phyloP scores from a whole-genome alignment of 1,140 invertebrate genomes.

The Drosophila pectinifera region DNA sequence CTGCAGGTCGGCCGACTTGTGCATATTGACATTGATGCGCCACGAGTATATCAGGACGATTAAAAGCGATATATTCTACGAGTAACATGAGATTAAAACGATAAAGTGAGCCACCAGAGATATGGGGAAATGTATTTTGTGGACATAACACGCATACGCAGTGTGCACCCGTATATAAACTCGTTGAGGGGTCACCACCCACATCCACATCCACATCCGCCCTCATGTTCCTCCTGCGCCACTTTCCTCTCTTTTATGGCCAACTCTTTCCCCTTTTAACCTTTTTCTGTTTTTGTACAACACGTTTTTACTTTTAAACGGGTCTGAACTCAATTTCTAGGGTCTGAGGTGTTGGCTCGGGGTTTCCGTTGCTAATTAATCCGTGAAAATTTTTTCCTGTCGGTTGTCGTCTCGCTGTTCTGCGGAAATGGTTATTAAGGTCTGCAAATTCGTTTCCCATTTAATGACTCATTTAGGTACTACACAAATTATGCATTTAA shows the following conservation, averaged over 20 bases:
- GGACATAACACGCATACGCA: slow-evolving; percentile 58
- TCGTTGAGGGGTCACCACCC: slow-evolving; percentile 26
- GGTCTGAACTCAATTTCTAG: slow-evolving; percentile 25
- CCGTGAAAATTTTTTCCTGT: slow-evolving; percentile 48
- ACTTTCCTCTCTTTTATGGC: slow-evolving; percentile 1
- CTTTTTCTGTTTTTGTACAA: slow-evolving; percentile 15
- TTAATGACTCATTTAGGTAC: not conserved
- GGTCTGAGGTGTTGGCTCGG: slow-evolving; percentile 29
- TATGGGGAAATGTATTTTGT: slow-evolving; percentile 16
- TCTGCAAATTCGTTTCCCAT: slow-evolving; percentile 18
- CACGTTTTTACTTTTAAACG: slow-evolving; percentile 67
- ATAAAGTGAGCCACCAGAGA: slow-evolving; percentile 18
- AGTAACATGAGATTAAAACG: not conserved
- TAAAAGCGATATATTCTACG: slow-evolving; percentile 89
- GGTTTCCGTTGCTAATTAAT: slow-evolving; percentile 52
- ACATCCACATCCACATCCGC: slow-evolving; percentile 17
- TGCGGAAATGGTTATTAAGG: slow-evolving; percentile 1
- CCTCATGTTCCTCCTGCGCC: not conserved
- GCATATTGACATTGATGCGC: slow-evolving; percentile 89
- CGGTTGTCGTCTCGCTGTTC: slow-evolving; percentile 3
- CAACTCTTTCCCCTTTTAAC: slow-evolving; percentile 7
- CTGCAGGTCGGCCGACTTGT: slow-evolving; percentile 88
- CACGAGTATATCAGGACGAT: slow-evolving; percentile 90
- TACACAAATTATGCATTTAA: slow-evolving; percentile 2
- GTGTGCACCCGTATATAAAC: slow-evolving; percentile 34